These are phyloP conservation scores for Aplocera efformata DNA, from an alignment of 2,888 invertebrate species.

Conservation along the genomic window DNA sequence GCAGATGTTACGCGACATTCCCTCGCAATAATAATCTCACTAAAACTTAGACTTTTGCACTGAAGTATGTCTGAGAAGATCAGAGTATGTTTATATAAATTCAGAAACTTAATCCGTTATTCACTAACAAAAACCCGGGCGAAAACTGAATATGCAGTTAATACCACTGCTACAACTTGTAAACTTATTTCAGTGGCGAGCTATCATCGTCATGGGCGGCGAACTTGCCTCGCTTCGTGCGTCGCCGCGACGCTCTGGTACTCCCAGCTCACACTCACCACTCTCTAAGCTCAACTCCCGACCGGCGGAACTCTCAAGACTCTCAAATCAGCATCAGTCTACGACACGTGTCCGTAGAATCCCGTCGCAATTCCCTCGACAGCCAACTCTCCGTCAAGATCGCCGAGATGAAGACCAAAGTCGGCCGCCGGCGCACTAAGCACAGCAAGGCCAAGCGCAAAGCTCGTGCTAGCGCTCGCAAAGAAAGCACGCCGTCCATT, in stretches of 20 bases:
- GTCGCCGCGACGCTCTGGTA: conserved; percentile 90
- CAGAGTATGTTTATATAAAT: too few relatives aligned
- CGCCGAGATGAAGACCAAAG: conserved; percentile 90
- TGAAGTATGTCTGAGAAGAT: too few relatives aligned
- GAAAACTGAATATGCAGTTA: too few relatives aligned
- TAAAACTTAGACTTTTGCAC: too few relatives aligned
- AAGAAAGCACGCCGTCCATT: conserved; percentile 89
- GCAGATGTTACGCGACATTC: too few relatives aligned
- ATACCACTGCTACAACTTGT: too few relatives aligned
- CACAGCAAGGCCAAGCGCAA: conserved; percentile 68
- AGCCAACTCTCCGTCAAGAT: conserved; percentile 93
- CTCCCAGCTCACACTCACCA: conserved; percentile 72
- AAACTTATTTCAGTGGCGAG: conserved; percentile 84
- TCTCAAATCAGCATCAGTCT: conserved; percentile 88
- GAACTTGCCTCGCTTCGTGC: conserved; percentile 91
- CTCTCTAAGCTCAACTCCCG: conserved; percentile 78
- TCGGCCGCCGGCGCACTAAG: conserved; percentile 74
- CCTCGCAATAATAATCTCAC: too few relatives aligned
- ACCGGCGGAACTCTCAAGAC: conserved; percentile 82
- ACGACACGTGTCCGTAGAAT: conserved; percentile 91
- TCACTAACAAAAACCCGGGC: too few relatives aligned
- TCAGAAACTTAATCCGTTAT: too few relatives aligned
- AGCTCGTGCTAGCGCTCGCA: conserved; percentile 62
- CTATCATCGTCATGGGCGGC: conserved; percentile 96
- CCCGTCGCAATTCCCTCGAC: conserved; percentile 91